Conservation (phyloP, 2,888 invertebrate species). For the Azorinus chamasolen region DNA sequence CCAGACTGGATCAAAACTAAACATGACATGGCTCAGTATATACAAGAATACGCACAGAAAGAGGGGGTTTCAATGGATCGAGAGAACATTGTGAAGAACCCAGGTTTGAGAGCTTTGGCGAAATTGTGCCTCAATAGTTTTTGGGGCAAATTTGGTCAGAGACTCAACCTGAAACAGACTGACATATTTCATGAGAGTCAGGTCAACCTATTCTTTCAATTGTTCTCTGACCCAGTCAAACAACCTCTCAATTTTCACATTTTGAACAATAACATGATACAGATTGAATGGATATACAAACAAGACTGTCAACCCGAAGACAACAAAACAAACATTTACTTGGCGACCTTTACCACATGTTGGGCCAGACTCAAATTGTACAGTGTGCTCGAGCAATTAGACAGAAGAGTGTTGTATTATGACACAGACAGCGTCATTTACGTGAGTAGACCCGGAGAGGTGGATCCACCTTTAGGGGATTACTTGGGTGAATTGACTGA, state of each 20-base stretch:
- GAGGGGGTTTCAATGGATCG: conserved; percentile 59
- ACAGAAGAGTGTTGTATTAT: conserved; percentile 21
- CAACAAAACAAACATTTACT: conserved; percentile 35
- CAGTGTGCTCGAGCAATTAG: conserved; percentile 24
- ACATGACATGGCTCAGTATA: conserved; percentile 63
- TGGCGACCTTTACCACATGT: conserved; percentile 37
- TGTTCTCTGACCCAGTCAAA: conserved; percentile 27
- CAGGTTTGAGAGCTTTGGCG: conserved; percentile 51
- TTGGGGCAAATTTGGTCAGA: conserved; percentile 66
- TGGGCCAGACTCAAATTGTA: conserved; percentile 42
- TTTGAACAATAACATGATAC: conserved; percentile 17
- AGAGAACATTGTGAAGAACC: conserved; percentile 44
- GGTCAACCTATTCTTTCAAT: conserved; percentile 28
- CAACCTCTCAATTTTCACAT: conserved; percentile 26
- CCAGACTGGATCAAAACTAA: conserved; percentile 59
- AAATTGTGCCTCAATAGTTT: conserved; percentile 53
- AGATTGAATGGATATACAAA: conserved; percentile 26
- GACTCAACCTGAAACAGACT: conserved; percentile 23
- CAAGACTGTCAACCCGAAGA: conserved; percentile 24
- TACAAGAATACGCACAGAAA: conserved; percentile 54
- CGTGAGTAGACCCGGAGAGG: conserved; percentile 24
- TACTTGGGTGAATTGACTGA: conserved; percentile 30
- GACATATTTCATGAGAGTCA: conserved; percentile 25
- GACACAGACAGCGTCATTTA: conserved; percentile 34
- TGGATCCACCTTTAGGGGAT: conserved; percentile 28